phyloP scores from a whole-genome alignment of 1,140 invertebrate genomes.

The Patella vulgata region DNA sequence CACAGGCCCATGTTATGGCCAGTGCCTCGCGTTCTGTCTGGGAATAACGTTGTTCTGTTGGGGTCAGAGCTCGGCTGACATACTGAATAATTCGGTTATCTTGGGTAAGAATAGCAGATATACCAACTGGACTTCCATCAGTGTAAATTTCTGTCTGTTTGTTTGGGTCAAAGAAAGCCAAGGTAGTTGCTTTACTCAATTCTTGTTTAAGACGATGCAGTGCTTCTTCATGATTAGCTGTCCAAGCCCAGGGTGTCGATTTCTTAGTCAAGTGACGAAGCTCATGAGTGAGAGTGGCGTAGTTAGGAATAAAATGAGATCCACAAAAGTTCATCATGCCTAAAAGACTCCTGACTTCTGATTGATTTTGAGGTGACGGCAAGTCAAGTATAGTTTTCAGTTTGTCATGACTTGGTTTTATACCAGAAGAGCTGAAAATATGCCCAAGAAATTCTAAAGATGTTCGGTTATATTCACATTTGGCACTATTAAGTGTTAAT shows the following conservation, averaged over 20 bases:
- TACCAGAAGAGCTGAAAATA: conserved; percentile 29
- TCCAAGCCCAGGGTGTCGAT: conserved; percentile 18
- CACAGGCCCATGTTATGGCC: conserved; percentile 63
- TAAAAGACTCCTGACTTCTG: conserved; percentile 37
- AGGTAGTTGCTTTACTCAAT: conserved; percentile 24
- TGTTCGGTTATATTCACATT: conserved; percentile 38
- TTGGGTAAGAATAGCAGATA: conserved; percentile 30
- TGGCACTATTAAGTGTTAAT: conserved; percentile 36
- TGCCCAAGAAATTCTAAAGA: conserved; percentile 39
- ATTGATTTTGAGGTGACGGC: conserved; percentile 10
- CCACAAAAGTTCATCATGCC: conserved; percentile 34
- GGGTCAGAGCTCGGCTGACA: conserved; percentile 28
- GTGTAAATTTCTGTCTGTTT: conserved; percentile 21
- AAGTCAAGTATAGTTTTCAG: conserved; percentile 24
- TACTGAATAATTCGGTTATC: conserved; percentile 23
- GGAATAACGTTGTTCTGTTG: conserved; percentile 52
- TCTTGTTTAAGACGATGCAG: conserved; percentile 15
- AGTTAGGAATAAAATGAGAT: conserved; percentile 28
- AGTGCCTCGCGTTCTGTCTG: conserved; percentile 66
- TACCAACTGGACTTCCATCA: conserved; percentile 34
- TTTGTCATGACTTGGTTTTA: conserved; percentile 19
- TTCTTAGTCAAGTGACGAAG: conserved; percentile 19
- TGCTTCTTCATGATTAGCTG: conserved; percentile 19
- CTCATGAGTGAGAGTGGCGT: conserved; percentile 22
- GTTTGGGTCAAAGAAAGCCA: conserved; percentile 35